phyloP scores from a whole-genome alignment of 1,140 invertebrate genomes.

The Drosophila takahashii region DNA sequence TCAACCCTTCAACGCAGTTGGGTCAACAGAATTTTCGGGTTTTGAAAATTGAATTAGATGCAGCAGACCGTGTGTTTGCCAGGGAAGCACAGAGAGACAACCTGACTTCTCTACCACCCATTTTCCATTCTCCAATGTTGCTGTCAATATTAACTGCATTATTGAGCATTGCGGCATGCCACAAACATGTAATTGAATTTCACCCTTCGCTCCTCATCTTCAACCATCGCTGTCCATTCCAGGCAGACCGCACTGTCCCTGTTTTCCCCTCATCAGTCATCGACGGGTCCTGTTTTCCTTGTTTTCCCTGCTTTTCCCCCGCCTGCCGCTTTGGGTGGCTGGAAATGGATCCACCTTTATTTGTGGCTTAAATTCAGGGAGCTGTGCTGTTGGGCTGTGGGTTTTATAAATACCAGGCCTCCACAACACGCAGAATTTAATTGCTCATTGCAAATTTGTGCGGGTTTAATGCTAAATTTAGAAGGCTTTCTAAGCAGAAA shows the following conservation, averaged over 20 bases:
- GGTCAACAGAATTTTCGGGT: slow-evolving; percentile 80
- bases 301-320: slow-evolving; percentile 44
- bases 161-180: slow-evolving; percentile 81
- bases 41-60: slow-evolving; percentile 83
- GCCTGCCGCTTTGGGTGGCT: slow-evolving; percentile 4
- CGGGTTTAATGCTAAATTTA: slow-evolving; percentile 75
- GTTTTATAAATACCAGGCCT: slow-evolving; percentile 44
- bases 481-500: slow-evolving; percentile 30
- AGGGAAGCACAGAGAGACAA: slow-evolving; percentile 30
- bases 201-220: slow-evolving; percentile 61
- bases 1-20: slow-evolving; percentile 73
- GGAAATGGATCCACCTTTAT: slow-evolving; percentile 57
- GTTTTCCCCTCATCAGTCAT: slow-evolving; percentile 50
- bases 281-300: slow-evolving; percentile 41
- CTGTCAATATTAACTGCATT: slow-evolving; percentile 82
- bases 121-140: slow-evolving; percentile 1
- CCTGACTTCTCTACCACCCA: slow-evolving; percentile 8
- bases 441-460: slow-evolving; percentile 77
- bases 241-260: slow-evolving; percentile 38
- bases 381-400: slow-evolving; percentile 20
- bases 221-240: slow-evolving; percentile 27
- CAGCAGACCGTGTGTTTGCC: slow-evolving; percentile 71
- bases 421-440: slow-evolving; percentile 67
- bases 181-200: slow-evolving; percentile 83
- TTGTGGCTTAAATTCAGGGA: slow-evolving; percentile 8